Evolutionary conservation across 2,113 vertebrate species (phyloP).

Genomic region (Vanacampus margaritifer): DNA sequence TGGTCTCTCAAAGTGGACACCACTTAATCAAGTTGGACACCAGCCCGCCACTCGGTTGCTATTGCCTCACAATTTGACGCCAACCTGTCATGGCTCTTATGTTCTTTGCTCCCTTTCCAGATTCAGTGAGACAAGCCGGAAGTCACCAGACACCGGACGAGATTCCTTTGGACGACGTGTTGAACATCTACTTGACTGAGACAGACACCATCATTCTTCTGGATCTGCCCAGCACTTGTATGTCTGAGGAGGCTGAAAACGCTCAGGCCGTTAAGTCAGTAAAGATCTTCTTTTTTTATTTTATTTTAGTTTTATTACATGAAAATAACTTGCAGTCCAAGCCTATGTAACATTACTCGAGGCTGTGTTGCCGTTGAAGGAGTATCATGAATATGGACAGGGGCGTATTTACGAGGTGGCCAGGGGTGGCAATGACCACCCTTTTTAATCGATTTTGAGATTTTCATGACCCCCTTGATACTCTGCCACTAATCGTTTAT

Average conservation of each 20-base stretch:
- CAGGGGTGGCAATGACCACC: too few species aligned
- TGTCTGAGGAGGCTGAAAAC: slow-evolving; percentile 76
- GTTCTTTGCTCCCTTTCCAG: slow-evolving; percentile 43
- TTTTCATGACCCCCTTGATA: too few species aligned
- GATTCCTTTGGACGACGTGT: slow-evolving; percentile 59
- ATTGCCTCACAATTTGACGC: background rate
- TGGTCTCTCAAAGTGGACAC: slow-evolving; percentile 63
- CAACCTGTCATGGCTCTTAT: too few species aligned
- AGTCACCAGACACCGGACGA: slow-evolving; percentile 63
- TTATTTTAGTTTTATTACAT: background rate
- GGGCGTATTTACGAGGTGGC: too few species aligned
- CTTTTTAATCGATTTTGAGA: too few species aligned
- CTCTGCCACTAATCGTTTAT: too few species aligned
- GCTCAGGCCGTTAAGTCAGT: slow-evolving; percentile 73
- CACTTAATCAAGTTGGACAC: slow-evolving; percentile 47
- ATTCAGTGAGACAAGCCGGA: slow-evolving; percentile 41
- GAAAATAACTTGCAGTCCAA: too few species aligned
- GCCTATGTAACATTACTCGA: too few species aligned
- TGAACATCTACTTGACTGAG: slow-evolving; percentile 73
- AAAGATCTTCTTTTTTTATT: background rate
- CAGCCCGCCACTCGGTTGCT: slow-evolving; percentile 33
- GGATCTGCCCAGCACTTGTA: slow-evolving; percentile 62
- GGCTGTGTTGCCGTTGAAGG: too few species aligned
- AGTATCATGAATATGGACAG: too few species aligned
- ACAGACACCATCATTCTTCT: slow-evolving; percentile 76